phyloP scores from a whole-genome alignment of 2,113 vertebrate species.

The Labeo catla region DNA sequence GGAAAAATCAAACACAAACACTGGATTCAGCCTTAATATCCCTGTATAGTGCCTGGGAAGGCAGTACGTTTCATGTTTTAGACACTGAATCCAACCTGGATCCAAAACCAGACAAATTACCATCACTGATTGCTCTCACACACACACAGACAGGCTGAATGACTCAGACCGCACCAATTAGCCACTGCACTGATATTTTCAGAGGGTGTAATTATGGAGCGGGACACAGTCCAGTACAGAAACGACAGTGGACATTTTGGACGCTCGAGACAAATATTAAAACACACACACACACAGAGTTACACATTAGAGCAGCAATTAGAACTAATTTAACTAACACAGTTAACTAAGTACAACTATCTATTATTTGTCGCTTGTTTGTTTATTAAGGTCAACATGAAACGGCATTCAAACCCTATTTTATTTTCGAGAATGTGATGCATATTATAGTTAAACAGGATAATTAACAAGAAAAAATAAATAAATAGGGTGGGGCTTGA shows the following conservation, averaged over 20 bases:
- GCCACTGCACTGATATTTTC: not conserved
- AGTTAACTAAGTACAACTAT: not conserved
- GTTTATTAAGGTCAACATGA: not conserved
- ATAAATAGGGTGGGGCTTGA: not conserved
- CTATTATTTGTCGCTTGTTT: not conserved
- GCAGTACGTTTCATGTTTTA: not conserved
- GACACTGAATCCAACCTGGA: not conserved
- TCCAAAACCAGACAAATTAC: not conserved
- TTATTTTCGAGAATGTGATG: not conserved
- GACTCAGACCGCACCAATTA: conserved; percentile 4
- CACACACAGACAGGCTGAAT: not conserved
- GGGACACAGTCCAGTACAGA: conserved; percentile 20
- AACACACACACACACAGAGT: not conserved
- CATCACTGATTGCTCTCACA: not conserved
- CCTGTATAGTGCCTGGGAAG: not conserved
- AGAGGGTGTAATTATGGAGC: conserved; percentile 3
- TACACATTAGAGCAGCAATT: not conserved
- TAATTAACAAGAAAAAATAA: not conserved
- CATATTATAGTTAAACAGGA: not conserved
- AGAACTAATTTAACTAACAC: not conserved
- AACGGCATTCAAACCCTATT: not conserved
- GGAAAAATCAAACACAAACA: not conserved
- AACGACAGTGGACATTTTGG: conserved; percentile 5
- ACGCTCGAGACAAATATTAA: conserved; percentile 10
- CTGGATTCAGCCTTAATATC: not conserved